A percentile compares a stretch with the other conserved stretches of the same genome.
Evolutionary conservation across 92 coral and sea anemone genomes (phyloP).

Genomic region (Chrysogorgia sp.): DNA sequence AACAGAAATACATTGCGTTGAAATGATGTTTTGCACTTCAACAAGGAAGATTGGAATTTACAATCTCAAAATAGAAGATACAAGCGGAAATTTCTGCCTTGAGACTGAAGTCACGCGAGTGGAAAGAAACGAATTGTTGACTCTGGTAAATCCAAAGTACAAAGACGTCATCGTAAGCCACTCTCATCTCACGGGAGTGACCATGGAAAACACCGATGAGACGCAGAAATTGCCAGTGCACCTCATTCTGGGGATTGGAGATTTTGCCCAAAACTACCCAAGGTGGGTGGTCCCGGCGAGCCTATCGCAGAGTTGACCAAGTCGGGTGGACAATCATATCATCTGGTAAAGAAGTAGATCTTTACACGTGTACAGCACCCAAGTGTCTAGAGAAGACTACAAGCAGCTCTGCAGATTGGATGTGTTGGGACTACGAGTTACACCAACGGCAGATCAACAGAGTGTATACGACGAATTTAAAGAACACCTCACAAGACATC

Average conservation of each 20-base stretch:
- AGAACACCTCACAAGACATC: too few relatives aligned
- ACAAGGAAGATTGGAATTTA: slow-evolving; percentile 43
- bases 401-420: slow-evolving; percentile 58
- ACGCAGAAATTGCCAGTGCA: slow-evolving; percentile 52
- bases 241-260: slow-evolving; percentile 57
- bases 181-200: slow-evolving; percentile 49
- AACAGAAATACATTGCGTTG: slow-evolving; percentile 39
- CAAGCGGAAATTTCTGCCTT: slow-evolving; percentile 20
- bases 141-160: slow-evolving; percentile 47
- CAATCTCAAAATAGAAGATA: slow-evolving; percentile 26
- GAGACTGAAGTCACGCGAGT: slow-evolving; percentile 55
- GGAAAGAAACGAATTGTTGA: slow-evolving; percentile 48
- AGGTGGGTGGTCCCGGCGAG: slow-evolving; percentile 43
- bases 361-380: slow-evolving; percentile 21
- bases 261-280: slow-evolving; percentile 45
- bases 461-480: slow-evolving; percentile 27
- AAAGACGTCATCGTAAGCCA: slow-evolving; percentile 30
- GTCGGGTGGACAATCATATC: slow-evolving; percentile 32
- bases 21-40: slow-evolving; percentile 60
- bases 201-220: slow-evolving; percentile 45
- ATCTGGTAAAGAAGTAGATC: slow-evolving; percentile 49
- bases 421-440: slow-evolving; percentile 57
- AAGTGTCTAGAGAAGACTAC: slow-evolving; percentile 33
- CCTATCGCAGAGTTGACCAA: slow-evolving; percentile 41
- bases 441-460: slow-evolving; percentile 45